Evolutionary conservation across 2,113 vertebrate genomes (phyloP), one percentile per base, ranked within the genome.

Genomic region (Ictalurus furcatus): DNA sequence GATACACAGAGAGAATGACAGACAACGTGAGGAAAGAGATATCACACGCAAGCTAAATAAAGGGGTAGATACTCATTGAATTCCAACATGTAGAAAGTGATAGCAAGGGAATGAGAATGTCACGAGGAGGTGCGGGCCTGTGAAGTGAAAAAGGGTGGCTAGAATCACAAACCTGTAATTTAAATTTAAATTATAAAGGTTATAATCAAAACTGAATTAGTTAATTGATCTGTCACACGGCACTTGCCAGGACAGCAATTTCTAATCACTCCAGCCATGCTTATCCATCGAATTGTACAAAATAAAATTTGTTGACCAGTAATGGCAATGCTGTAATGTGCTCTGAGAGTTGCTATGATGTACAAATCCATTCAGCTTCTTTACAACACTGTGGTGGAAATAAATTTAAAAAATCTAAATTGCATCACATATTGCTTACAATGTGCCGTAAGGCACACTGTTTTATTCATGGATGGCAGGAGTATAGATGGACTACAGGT

Each of bases 171-270:
- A 85, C 28, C 87, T 89, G 85, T 89, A 84, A 91, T 88, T 91
- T 88, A 91, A 92, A 95, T 93, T 48, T 48, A 48, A 48, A 48
- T 48, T 48, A 48, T 58, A 90, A 91, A 93, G 88, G 90, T 85
- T 71, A 92, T 94, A 82, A 95, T 96, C 92, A 96, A 95, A 93
- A 94, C 95, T 94, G 93, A 94, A 96, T 93, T 90, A 92, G 93
- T 92, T 93, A 93, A 95, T 94, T 94, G 94, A 95, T 95, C 90
- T 93, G 85, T 59, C 83, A 88, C 91, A 90, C 89, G 87, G 28
- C 67, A 86, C 92, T 94, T 91, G 89, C 91, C 71, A 91, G 89
- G 90, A 92, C 79, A 69, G 84, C 84, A 73, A 92, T 92, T 94
- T 85, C 79, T 88, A 90, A 87, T 90, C 79, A 58, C 59, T 69